These are phyloP conservation scores for Schizothorax lantsangensis DNA, from an alignment of 2,797 vertebrate genomes.

Conservation along the genomic window DNA sequence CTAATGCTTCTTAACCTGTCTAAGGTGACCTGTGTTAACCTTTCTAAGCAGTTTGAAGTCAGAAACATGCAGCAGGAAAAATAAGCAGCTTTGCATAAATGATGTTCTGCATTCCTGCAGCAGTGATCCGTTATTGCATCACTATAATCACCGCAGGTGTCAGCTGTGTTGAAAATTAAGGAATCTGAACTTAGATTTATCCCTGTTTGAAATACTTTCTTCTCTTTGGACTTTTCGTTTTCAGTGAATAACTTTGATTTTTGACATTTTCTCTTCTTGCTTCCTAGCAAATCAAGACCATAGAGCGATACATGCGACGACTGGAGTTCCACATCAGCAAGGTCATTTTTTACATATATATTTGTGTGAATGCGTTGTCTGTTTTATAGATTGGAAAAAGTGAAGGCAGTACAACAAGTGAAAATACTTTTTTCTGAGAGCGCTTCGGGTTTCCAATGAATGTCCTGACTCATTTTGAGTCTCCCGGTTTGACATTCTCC, in stretches of 20 bases:
- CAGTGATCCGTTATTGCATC: conserved; percentile 6
- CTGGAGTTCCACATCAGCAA: conserved; percentile 99
- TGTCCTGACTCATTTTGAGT: conserved; percentile 40
- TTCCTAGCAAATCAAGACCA: conserved; percentile 95
- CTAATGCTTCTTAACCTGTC: conserved; percentile 49
- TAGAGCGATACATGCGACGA: conserved; percentile 94
- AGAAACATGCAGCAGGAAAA: conserved; percentile 1
- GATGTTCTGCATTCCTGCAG: conserved; percentile 18
- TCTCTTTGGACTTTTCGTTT: neutral
- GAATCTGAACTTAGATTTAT: neutral
- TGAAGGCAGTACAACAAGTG: neutral
- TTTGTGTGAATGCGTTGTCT: neutral
- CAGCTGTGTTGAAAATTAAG: neutral
- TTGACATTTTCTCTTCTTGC: conserved; percentile 55
- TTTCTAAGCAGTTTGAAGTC: neutral
- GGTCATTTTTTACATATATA: conserved; percentile 66
- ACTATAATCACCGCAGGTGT: conserved; percentile 28
- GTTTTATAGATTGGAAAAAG: conserved; percentile 12
- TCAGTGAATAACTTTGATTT: neutral
- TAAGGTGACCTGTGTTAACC: neutral
- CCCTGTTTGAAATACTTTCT: neutral
- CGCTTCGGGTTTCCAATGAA: conserved; percentile 39
- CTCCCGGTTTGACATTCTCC: conserved; percentile 35
- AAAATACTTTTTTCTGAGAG: neutral
- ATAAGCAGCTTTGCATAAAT: conserved; percentile 36